phyloP scores from a whole-genome alignment of 2,888 invertebrate genomes.

The Noctua comes region DNA sequence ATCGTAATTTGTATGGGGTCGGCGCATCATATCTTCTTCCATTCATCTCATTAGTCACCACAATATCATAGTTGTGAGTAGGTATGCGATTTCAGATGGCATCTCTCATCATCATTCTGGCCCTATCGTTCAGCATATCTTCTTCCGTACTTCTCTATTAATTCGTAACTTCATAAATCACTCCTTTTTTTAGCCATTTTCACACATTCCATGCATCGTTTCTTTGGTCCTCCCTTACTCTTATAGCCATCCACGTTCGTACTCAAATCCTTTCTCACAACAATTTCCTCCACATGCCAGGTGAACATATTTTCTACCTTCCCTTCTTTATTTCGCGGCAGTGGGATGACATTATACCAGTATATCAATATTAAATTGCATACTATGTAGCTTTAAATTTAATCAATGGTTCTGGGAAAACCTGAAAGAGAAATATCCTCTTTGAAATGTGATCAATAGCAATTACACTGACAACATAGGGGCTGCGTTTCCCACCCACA shows the following conservation, averaged over 20 bases:
- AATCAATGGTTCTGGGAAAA: not conserved
- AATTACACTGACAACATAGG: conserved; percentile 5
- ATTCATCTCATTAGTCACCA: not conserved
- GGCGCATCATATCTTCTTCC: not conserved
- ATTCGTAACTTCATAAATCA: not conserved
- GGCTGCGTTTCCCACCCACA: conserved; percentile 8
- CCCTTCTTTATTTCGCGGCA: not conserved
- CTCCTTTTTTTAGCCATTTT: not conserved
- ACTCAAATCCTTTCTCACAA: not conserved
- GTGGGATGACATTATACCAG: not conserved
- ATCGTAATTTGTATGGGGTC: not conserved
- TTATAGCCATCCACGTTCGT: not conserved
- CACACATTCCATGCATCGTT: not conserved
- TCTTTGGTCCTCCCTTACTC: not conserved
- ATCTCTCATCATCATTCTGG: not conserved
- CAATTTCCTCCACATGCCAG: not conserved
- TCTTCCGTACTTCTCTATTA: not conserved
- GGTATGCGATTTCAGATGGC: not conserved
- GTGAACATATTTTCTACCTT: not conserved
- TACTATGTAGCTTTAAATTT: not conserved
- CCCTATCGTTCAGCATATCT: not conserved
- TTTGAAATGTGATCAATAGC: conserved; percentile 4
- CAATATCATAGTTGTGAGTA: not conserved
- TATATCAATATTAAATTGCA: not conserved
- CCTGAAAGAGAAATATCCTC: not conserved